A percentile compares a stretch with the other conserved stretches of the same genome.
These are phyloP conservation scores for Cyphomyrus plagiostoma DNA, from an alignment of 2,113 vertebrate species.

Conservation along the genomic window DNA sequence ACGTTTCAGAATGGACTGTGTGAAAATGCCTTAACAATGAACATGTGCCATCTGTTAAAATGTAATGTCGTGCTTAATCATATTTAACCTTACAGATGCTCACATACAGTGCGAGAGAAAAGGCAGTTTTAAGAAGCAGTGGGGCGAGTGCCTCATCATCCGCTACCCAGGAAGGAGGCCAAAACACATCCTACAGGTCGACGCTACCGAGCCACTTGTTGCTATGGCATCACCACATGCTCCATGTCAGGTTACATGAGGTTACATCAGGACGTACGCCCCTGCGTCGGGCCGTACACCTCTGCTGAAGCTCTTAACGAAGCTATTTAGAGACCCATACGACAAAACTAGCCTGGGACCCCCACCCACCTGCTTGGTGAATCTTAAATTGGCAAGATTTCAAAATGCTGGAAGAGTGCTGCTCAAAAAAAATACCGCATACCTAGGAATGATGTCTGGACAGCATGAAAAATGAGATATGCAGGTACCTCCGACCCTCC, in stretches of 20 bases:
- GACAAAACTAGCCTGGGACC: not conserved
- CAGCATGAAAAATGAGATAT: not conserved
- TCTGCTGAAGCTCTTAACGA: not conserved
- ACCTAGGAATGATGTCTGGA: not conserved
- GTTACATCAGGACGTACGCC: not conserved
- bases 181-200: not conserved
- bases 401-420: not conserved
- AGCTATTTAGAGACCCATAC: not conserved
- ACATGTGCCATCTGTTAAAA: not conserved
- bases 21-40: not conserved
- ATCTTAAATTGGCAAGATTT: not conserved
- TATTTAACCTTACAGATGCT: constrained; percentile 8
- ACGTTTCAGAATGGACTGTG: not conserved
- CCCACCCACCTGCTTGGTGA: no score
- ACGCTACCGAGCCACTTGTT: constrained; percentile 35
- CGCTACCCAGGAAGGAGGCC: constrained; percentile 33
- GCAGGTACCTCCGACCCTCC: not conserved
- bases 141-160: constrained; percentile 22
- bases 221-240: constrained; percentile 24
- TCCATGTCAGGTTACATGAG: not conserved
- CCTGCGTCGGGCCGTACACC: not conserved
- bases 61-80: not conserved
- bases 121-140: constrained; percentile 22
- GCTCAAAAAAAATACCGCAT: not conserved
- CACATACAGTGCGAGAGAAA: constrained; percentile 4